Conservation (phyloP, 1,140 invertebrate genomes). For the Tribolium madens region DNA sequence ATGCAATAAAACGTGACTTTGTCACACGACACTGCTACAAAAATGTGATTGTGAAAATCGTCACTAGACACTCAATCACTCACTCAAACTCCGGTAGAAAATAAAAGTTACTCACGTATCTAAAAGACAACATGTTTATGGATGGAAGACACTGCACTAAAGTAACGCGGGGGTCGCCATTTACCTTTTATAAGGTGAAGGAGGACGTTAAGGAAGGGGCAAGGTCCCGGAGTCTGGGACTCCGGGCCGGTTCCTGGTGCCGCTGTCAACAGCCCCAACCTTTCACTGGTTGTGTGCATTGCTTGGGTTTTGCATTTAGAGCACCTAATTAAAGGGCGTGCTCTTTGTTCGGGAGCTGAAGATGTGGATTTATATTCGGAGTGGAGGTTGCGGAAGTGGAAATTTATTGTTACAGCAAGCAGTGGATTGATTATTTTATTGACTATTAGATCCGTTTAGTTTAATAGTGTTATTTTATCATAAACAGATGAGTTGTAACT, state of each 20-base stretch:
- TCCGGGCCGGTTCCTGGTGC: slow-evolving; percentile 38
- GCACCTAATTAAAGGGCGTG: slow-evolving; percentile 23
- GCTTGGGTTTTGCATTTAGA: slow-evolving; percentile 30
- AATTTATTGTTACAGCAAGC: no score
- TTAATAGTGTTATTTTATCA: no score
- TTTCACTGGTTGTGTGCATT: slow-evolving; percentile 24
- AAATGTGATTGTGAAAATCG: not conserved
- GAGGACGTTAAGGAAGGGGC: slow-evolving; percentile 54
- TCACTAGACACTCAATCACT: slow-evolving; percentile 16
- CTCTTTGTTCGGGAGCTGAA: no score
- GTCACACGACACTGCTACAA: slow-evolving; percentile 28
- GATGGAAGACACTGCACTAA: slow-evolving; percentile 57
- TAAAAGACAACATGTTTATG: slow-evolving; percentile 57
- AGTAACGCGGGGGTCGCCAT: slow-evolving; percentile 59
- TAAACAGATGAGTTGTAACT: no score
- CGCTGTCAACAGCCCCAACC: slow-evolving; percentile 28
- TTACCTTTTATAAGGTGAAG: slow-evolving; percentile 59
- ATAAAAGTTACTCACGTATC: slow-evolving; percentile 59
- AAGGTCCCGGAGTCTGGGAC: slow-evolving; percentile 55
- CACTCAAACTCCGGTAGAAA: slow-evolving; percentile 5
- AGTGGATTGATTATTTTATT: no score
- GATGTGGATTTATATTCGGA: no score
- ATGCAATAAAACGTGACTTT: slow-evolving; percentile 36
- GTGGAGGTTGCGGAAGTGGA: not conserved
- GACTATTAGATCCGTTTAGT: no score